phyloP scores from a whole-genome alignment of 2,113 vertebrate species.

The Crotalus viridis region DNA sequence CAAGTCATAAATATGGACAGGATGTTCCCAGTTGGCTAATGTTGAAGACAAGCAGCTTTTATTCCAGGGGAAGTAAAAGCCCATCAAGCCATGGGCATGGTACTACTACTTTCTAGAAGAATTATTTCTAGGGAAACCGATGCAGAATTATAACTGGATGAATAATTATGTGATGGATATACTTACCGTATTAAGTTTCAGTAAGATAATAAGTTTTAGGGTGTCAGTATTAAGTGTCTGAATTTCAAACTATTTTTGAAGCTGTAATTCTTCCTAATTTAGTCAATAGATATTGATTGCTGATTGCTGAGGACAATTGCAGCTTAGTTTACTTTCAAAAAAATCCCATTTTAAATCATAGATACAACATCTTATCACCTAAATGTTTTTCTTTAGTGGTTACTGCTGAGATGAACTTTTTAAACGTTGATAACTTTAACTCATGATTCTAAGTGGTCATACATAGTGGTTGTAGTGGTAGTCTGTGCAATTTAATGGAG shows the following conservation, averaged over 20 bases:
- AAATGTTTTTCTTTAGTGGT: not conserved
- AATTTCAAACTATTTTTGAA: not conserved
- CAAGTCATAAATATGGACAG: not conserved
- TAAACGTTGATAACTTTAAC: not conserved
- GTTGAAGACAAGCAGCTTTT: not conserved
- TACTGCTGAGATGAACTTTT: not conserved
- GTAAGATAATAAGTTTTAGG: not conserved
- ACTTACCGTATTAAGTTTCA: not conserved
- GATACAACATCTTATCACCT: slow-evolving; percentile 15
- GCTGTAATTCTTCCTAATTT: not conserved
- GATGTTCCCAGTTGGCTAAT: not conserved
- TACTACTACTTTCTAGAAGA: not conserved
- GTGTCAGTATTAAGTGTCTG: not conserved
- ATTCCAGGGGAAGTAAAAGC: not conserved
- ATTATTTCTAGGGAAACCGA: not conserved
- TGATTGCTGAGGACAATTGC: not conserved
- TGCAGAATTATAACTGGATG: not conserved
- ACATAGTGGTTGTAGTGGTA: not conserved
- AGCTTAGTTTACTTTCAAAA: not conserved
- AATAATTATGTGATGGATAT: not conserved
- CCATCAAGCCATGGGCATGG: not conserved
- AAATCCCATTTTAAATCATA: not conserved
- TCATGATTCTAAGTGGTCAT: not conserved
- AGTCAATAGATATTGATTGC: not conserved
- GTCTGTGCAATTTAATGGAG: not conserved